Conservation (phyloP, 2,888 invertebrate species). For the Acleris holmiana region DNA sequence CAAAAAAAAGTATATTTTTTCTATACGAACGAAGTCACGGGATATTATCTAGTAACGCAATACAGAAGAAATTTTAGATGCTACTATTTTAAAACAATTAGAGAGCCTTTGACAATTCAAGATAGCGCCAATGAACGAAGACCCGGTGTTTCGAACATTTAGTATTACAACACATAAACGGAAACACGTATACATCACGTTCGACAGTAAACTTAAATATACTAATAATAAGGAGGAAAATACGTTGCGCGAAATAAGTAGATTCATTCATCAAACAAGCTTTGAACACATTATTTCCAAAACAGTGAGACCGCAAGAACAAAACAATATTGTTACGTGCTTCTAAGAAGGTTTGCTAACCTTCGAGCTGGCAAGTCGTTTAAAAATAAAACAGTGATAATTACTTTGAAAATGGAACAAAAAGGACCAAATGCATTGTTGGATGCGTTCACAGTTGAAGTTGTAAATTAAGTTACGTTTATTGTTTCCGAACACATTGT, state of each 20-base stretch:
- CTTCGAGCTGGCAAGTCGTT: slow-evolving; percentile 42
- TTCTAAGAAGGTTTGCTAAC: slow-evolving; percentile 56
- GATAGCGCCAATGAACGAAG: too few relatives aligned
- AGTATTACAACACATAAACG: background rate
- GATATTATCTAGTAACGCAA: too few relatives aligned
- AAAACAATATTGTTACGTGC: slow-evolving; percentile 46
- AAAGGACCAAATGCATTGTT: slow-evolving; percentile 3
- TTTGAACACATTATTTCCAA: slow-evolving; percentile 59
- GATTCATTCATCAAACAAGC: slow-evolving; percentile 51
- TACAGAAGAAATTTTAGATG: too few relatives aligned
- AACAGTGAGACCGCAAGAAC: slow-evolving; percentile 70
- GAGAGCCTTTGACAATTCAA: too few relatives aligned
- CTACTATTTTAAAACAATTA: too few relatives aligned
- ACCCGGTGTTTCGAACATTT: background rate
- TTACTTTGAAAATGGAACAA: slow-evolving; percentile 53
- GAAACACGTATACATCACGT: background rate
- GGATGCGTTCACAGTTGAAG: slow-evolving; percentile 2
- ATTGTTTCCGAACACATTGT: slow-evolving; percentile 18
- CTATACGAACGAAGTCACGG: too few relatives aligned
- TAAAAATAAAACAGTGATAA: slow-evolving; percentile 55
- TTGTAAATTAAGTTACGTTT: slow-evolving; percentile 29
- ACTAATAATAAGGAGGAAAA: background rate
- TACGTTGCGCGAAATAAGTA: slow-evolving; percentile 1
- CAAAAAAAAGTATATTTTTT: too few relatives aligned
- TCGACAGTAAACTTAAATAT: slow-evolving; percentile 7